Evolutionary conservation across 2,797 vertebrate species (phyloP), one percentile per base, ranked within the genome.

Genomic region (Sciurus vulgaris): DNA sequence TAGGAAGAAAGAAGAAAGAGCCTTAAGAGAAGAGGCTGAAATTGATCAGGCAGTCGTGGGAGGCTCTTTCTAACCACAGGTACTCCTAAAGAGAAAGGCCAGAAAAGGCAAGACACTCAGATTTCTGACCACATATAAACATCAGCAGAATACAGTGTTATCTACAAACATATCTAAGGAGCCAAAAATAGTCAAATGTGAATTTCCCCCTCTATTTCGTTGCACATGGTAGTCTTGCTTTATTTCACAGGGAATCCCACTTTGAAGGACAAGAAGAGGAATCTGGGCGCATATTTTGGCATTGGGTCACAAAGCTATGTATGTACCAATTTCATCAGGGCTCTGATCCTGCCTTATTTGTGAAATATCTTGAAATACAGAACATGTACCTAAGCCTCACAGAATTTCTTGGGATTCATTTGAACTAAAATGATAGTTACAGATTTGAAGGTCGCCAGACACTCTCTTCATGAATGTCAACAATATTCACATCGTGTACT

Each of bases 51-150:
- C 9, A 72, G 35, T 8, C 9, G 61, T 5, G 7, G 63, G 14
- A 94, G 49, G 18, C 81, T 90, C 70, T 91, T 96, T 86, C 35
- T 84, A 87, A 86, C 18, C 28, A 82, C 88, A 91, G 33, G 7
- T 82, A 44, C 10, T 74, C 54, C 63, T 44, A 65, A 5, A 69
- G 15, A 38, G 88, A 88, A 78, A 49, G 3, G 5, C 7, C 14
- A 44, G 35, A 73, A 49, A 81, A 63, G 9, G 8, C 54, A 56
- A 56, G 54, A 7, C 54, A 56, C 2, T 56, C 18, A 56, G 54
- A 20, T 56, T 56, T 56, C 54, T 28, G 84, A 59, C 85, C 4
- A 78, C 77, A 56, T 44, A 88, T 26, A 78, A 14, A 65, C 17
- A 56, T 2, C 12, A 49, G 11, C 17, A 89, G 61, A 95, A 87